A percentile compares a stretch with the other conserved stretches of the same genome.
These are phyloP conservation scores for Chelon auratus DNA, from an alignment of 2,797 vertebrate genomes.

Conservation along the genomic window DNA sequence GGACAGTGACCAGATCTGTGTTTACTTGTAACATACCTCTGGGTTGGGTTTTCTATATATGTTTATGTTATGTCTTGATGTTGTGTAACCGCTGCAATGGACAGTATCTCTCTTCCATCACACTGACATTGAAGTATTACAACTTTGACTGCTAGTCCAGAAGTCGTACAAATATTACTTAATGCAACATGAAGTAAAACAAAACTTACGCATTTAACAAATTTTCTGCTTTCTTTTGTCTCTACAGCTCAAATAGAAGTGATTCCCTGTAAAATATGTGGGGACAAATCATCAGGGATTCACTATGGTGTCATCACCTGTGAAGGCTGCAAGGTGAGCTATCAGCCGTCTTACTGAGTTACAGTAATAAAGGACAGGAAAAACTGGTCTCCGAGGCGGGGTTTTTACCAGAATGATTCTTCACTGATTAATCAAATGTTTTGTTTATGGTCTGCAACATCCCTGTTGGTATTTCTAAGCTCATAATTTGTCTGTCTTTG, in stretches of 20 bases:
- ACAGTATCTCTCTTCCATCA: not conserved
- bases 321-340: conserved; percentile 94
- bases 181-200: too few species aligned
- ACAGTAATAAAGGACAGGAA: not conserved
- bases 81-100: not conserved
- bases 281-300: conserved; percentile 95
- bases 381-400: not conserved
- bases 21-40: conserved; percentile 1
- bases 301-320: conserved; percentile 96
- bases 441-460: not conserved
- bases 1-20: conserved; percentile 10
- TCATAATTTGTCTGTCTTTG: not conserved
- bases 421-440: not conserved
- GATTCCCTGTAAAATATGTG: conserved; percentile 95
- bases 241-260: conserved; percentile 93
- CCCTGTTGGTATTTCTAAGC: not conserved
- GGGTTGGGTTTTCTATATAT: not conserved
- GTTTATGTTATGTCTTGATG: not conserved
- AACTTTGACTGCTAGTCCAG: not conserved
- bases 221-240: conserved; percentile 12
- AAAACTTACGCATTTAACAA: too few species aligned
- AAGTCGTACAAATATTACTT: not conserved
- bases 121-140: not conserved
- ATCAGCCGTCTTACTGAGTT: not conserved
- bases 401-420: not conserved